A percentile compares a stretch with the other conserved stretches of the same genome.
These are phyloP conservation scores for Amblyjoppa fuscipennis DNA, from an alignment of 2,888 invertebrate genomes.

Conservation along the genomic window DNA sequence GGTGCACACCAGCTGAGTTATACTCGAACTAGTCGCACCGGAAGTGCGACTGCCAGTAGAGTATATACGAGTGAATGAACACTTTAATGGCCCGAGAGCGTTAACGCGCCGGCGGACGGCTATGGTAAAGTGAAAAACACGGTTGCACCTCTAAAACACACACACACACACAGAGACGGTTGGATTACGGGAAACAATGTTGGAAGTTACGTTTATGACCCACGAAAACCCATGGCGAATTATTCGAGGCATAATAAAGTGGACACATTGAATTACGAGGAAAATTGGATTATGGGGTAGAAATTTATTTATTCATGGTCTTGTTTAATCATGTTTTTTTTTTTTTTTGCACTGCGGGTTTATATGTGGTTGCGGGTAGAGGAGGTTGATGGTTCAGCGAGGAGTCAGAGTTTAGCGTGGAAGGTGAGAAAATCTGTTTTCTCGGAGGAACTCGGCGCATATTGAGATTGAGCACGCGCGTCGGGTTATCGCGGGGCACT, in stretches of 20 bases:
- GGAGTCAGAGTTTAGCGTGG: background rate
- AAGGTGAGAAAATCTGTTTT: slow-evolving; percentile 41
- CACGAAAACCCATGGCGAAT: slow-evolving; percentile 47
- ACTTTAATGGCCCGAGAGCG: slow-evolving; percentile 62
- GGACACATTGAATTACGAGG: slow-evolving; percentile 45
- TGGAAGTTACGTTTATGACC: slow-evolving; percentile 40
- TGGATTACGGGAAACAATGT: slow-evolving; percentile 14
- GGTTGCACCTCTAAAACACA: slow-evolving; percentile 20
- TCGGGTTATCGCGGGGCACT: slow-evolving; percentile 3
- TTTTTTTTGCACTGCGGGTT: background rate
- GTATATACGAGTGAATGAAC: slow-evolving; percentile 60
- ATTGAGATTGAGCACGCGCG: slow-evolving; percentile 59
- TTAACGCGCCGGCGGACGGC: slow-evolving; percentile 35
- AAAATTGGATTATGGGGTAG: slow-evolving; percentile 29
- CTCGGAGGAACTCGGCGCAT: background rate
- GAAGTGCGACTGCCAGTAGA: slow-evolving; percentile 54
- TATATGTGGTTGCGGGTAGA: background rate
- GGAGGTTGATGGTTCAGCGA: background rate
- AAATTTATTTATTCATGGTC: background rate
- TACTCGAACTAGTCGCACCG: slow-evolving; percentile 42
- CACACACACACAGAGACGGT: background rate
- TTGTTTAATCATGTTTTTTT: background rate
- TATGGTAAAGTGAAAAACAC: slow-evolving; percentile 58
- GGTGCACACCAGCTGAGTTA: slow-evolving; percentile 55
- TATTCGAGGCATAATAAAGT: slow-evolving; percentile 26